These are phyloP conservation scores for Morpho deidamia DNA, from an alignment of 2,888 invertebrate species.

Conservation along the genomic window DNA sequence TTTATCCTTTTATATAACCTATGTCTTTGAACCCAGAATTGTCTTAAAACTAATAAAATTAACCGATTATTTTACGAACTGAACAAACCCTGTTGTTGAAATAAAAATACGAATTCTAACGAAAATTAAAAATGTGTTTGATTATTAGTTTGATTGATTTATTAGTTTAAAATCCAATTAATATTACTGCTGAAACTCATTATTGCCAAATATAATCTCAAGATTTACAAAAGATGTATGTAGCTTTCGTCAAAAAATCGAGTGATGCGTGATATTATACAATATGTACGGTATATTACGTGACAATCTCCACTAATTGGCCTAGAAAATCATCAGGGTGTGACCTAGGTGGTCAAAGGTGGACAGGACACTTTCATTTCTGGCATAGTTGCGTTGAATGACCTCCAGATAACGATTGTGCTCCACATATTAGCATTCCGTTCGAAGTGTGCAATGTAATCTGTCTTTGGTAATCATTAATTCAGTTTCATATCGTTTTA, in stretches of 20 bases:
- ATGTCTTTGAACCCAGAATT: no score
- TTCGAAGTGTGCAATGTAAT: slow-evolving; percentile 7
- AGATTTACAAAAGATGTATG: not conserved
- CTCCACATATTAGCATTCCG: slow-evolving; percentile 10
- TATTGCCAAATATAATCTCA: no score
- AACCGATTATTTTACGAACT: no score
- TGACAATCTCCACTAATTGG: slow-evolving; percentile 32
- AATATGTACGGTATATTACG: slow-evolving; percentile 10
- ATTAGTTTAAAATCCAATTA: no score
- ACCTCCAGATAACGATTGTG: slow-evolving; percentile 33
- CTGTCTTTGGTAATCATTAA: not conserved
- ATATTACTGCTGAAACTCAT: no score
- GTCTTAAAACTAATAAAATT: no score
- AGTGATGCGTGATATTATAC: slow-evolving; percentile 18
- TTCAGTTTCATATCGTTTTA: not conserved
- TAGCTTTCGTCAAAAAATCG: not conserved
- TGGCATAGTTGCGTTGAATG: slow-evolving; percentile 37
- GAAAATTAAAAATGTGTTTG: no score
- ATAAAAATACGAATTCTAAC: no score
- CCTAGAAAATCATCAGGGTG: slow-evolving; percentile 58
- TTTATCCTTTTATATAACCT: no score
- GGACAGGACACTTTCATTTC: slow-evolving; percentile 58
- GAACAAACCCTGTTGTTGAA: no score
- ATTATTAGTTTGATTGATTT: no score
- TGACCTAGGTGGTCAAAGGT: slow-evolving; percentile 66